Evolutionary conservation across 2,888 invertebrate genomes (phyloP), one percentile per base, ranked within the genome.

Genomic region (Cantharis flavilabris): DNA sequence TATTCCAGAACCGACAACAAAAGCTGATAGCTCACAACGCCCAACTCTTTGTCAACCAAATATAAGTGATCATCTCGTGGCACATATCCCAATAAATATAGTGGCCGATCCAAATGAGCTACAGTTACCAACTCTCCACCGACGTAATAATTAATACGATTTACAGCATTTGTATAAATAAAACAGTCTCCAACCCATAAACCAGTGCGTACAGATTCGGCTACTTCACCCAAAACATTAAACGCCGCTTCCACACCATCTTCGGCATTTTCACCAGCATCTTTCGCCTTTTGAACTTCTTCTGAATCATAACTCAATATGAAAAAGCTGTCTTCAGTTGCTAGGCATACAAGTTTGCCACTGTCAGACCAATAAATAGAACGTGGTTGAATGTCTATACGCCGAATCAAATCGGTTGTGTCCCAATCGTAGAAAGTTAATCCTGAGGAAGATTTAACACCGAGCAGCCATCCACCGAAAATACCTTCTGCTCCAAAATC

Each of bases 141-240:
- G 16, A 99, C 99, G 86, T 98, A 99, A 88, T 99, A 99, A 88
- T 99, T 99, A 81, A 99, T 95, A 78, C 99, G 92, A 89, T 99
- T 99, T 1, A 98, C 95, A 30, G 96, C 94, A 89, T 99, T 99
- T 0, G 99, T 99, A 90, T 99, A 99, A 83, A 99, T 98, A 88
- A 99, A 99, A 87, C 99, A 99, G 88, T 99, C 99, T 4, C 99
- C 98, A 11, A 99, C 97, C 98, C 98, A 99, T 13, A 97, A 88
- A 4, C 98, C 98, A 0, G 98, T 98, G 87, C 96, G 96, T 1
- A 99, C 98, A 18, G 93, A 91, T 89, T 99, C 99, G 82, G 93
- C 95, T 74, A 98, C 87, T 85, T 84, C 96, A 95, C 90, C 98
- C 95, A 89, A 98, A 96, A 97, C 97, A 89, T 98, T 97, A 87